A percentile compares a stretch with the other conserved stretches of the same genome.
These are phyloP conservation scores for Mus caroli DNA, from an alignment of 2,797 vertebrate genomes.

Conservation along the genomic window DNA sequence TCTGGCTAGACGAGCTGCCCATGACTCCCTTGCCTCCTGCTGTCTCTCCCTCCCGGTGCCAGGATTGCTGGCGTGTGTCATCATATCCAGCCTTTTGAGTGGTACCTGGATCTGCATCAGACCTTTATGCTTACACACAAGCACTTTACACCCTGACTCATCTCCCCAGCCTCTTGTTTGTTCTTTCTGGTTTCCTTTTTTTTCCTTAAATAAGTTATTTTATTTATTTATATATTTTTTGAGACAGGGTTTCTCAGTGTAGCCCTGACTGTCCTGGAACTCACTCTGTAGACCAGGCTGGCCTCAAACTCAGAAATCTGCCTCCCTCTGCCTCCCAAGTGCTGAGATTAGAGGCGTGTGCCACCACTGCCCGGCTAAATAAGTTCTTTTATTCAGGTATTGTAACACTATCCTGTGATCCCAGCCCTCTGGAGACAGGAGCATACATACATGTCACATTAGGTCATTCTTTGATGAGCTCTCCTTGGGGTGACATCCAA, in stretches of 20 bases:
- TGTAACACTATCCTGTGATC: not conserved
- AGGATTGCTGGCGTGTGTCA: not conserved
- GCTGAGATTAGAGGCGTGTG: too few relatives aligned
- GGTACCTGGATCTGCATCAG: not conserved
- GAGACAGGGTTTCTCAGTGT: too few relatives aligned
- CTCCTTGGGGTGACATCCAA: not conserved
- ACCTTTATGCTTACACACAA: not conserved
- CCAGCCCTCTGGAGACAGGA: not conserved
- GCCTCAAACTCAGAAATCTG: too few relatives aligned
- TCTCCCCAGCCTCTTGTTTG: not conserved
- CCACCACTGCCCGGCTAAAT: not conserved
- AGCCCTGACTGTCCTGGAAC: too few relatives aligned
- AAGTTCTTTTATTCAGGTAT: not conserved
- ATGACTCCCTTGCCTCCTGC: not conserved
- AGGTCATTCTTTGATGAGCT: not conserved
- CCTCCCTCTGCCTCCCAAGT: too few relatives aligned
- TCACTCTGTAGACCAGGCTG: too few relatives aligned
- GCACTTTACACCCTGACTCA: too few relatives aligned
- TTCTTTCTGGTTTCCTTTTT: not conserved
- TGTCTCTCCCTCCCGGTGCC: not conserved
- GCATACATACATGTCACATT: not conserved
- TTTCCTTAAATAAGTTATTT: not conserved
- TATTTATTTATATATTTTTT: too few relatives aligned
- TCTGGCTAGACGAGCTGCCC: not conserved
- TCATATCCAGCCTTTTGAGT: too few relatives aligned